These are phyloP conservation scores for Papilio polyxenes DNA, from an alignment of 1,140 invertebrate species.

Conservation along the genomic window DNA sequence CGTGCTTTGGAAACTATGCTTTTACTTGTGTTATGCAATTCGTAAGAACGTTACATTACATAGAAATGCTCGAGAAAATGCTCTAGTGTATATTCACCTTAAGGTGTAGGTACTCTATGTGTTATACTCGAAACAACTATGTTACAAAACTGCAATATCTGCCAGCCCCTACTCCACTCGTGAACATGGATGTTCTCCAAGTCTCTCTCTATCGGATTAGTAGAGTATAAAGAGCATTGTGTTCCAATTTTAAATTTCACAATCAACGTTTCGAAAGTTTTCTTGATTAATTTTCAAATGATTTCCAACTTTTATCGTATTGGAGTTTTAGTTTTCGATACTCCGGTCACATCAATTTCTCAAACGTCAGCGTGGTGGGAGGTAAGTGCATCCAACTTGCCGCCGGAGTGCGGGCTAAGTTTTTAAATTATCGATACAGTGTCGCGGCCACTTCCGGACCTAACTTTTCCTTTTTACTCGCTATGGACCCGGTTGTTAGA, in stretches of 20 bases:
- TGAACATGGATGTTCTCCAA: too few species aligned
- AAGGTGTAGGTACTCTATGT: too few species aligned
- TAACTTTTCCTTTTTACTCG: slow-evolving; percentile 9
- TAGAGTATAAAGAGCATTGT: too few species aligned
- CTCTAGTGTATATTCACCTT: too few species aligned
- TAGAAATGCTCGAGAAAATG: too few species aligned
- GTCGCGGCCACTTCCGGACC: neutral
- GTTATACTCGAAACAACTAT: neutral
- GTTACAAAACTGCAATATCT: neutral
- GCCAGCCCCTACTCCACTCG: too few species aligned
- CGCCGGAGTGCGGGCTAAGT: slow-evolving; percentile 6
- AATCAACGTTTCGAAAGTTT: neutral
- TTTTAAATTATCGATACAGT: slow-evolving; percentile 34
- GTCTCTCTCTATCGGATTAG: too few species aligned
- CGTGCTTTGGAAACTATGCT: too few species aligned
- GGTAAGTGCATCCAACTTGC: slow-evolving; percentile 8
- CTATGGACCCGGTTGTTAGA: neutral
- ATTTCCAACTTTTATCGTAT: slow-evolving; percentile 22
- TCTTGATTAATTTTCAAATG: neutral
- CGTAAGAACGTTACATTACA: too few species aligned
- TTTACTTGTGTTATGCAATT: too few species aligned
- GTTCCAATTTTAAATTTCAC: neutral
- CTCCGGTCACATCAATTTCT: slow-evolving; percentile 30
- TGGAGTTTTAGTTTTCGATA: slow-evolving; percentile 2
- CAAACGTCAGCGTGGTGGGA: slow-evolving; percentile 8